Base-by-base conservation (phyloP, 2,797 vertebrate genomes). In the Bradypus variegatus region DNA sequence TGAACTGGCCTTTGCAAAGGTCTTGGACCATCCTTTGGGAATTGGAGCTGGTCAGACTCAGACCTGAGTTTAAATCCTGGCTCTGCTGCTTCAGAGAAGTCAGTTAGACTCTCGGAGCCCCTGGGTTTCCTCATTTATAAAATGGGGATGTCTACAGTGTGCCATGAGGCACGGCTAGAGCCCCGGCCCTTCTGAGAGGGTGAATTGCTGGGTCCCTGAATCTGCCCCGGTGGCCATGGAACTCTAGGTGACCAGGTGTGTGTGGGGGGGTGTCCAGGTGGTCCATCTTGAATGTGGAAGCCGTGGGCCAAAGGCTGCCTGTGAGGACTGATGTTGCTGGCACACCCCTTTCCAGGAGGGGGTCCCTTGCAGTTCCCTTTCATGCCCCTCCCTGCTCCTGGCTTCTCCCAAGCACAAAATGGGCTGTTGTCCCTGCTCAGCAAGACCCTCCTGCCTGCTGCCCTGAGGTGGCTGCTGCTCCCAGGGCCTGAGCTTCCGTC, bases 151-250 rank as follows among this genome's bases (percentile, higher is more conserved):
- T 55, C 18, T 14, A 16, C 9, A 16, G 86, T n/a, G 10, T 45
- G 41, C 41, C 41, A 45, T 5, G 19, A 55, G 31, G 69, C 38
- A 36, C 65, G 41, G 13, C 16, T 77, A 33, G 48, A 75, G 67
- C 21, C 27, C 27, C 10, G 86, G 48, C 41, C n/a, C 16, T 8
- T 4, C 21, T 6, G 14, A 15, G 31, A 31, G 45, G 25, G 3
- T 0, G 2, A 18, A 58, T 50, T 3, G 8, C 67, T 2, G 1
- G 0, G 41, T 11, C 10, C 23, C 23, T 6, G 48, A 69, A 21
- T 91, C 75, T 78, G 19, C 48, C 25, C 10, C 19, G 21, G 31
- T n/a, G 60, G 64, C 21, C 16, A 2, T 31, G 0, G 5, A 3
- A 38, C 8, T 86, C 45, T 50, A 58, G n/a, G 45, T 25, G 19